Evolutionary conservation across 2,888 invertebrate species (phyloP).

Genomic region (Metallyticus violacea): DNA sequence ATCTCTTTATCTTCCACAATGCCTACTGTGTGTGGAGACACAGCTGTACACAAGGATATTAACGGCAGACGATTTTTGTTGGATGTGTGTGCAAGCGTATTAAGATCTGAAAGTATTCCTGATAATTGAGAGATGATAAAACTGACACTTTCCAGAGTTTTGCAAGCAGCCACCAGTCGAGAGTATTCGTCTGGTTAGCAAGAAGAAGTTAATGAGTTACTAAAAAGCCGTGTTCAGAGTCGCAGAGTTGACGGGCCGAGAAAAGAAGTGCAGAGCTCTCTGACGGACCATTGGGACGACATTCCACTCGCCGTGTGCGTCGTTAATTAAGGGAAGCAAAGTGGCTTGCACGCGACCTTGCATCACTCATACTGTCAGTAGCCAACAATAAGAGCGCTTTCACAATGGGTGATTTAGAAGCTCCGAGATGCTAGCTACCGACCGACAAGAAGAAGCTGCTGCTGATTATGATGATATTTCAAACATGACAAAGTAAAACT

Average conservation of each 20-base stretch:
- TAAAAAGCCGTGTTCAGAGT: not conserved
- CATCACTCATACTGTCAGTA: conserved; percentile 7
- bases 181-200: not conserved
- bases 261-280: not conserved
- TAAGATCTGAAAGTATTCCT: too few relatives aligned
- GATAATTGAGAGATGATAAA: not conserved
- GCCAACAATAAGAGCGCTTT: not conserved
- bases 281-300: not conserved
- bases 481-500: not conserved
- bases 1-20: too few relatives aligned
- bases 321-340: not conserved
- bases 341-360: not conserved
- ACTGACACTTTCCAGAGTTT: not conserved
- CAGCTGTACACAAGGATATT: too few relatives aligned
- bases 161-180: not conserved
- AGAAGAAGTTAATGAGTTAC: not conserved
- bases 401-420: conserved; percentile 9
- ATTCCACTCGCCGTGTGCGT: not conserved
- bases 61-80: too few relatives aligned
- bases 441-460: not conserved
- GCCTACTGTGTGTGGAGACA: too few relatives aligned
- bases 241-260: not conserved
- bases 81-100: too few relatives aligned
- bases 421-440: not conserved
- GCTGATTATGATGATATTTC: not conserved